Conservation (phyloP, 2,888 invertebrate genomes). For the Spodoptera picta region DNA sequence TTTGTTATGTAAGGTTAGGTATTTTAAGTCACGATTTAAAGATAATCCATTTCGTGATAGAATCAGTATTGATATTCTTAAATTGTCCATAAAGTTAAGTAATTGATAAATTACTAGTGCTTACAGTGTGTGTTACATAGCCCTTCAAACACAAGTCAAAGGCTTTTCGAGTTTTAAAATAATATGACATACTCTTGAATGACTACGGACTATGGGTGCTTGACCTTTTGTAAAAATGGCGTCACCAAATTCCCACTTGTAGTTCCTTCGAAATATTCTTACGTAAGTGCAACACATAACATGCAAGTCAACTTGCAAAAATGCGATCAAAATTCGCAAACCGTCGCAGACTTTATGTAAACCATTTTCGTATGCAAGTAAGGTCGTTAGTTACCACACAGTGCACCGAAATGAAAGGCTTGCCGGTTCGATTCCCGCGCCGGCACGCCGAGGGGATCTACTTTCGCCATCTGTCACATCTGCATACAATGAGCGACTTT, state of each 20-base stretch:
- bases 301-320: slow-evolving; percentile 4
- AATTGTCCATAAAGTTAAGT: no score
- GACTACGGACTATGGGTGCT: no score
- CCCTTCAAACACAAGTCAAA: no score
- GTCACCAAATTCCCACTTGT: slow-evolving; percentile 17
- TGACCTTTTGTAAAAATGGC: slow-evolving; percentile 1
- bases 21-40: background rate
- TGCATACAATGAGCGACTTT: slow-evolving; percentile 79
- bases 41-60: no score
- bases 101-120: no score
- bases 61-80: no score
- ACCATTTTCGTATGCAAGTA: slow-evolving; percentile 46
- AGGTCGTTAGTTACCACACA: slow-evolving; percentile 60
- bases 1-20: slow-evolving; percentile 39
- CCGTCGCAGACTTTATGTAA: slow-evolving; percentile 24
- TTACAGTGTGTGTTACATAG: no score
- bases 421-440: slow-evolving; percentile 82
- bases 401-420: slow-evolving; percentile 69
- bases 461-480: slow-evolving; percentile 85
- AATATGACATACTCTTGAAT: no score
- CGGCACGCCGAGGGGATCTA: slow-evolving; percentile 65
- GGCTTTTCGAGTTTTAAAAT: no score
- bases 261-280: slow-evolving; percentile 23
- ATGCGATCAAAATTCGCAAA: slow-evolving; percentile 35
- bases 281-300: slow-evolving; percentile 6